These are phyloP conservation scores for Acromyrmex charruanus DNA, from an alignment of 1,140 invertebrate species.

Conservation along the genomic window DNA sequence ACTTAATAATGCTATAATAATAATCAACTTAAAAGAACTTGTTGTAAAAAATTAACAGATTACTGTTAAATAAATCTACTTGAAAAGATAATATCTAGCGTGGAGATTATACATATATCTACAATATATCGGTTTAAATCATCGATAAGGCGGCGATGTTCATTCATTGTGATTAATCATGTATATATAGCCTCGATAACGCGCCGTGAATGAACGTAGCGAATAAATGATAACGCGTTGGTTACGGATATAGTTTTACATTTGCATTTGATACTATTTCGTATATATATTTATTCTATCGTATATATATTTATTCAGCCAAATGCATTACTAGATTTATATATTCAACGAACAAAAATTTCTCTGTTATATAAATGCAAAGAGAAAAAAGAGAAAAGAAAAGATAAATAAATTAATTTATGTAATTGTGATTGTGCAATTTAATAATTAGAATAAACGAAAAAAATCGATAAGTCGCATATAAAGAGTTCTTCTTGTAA, in stretches of 20 bases:
- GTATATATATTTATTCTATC: background rate
- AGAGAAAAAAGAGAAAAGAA: background rate
- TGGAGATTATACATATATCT: background rate
- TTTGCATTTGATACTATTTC: background rate
- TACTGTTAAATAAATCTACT: background rate
- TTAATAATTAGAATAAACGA: background rate
- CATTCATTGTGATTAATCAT: slow-evolving; percentile 32
- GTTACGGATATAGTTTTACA: background rate
- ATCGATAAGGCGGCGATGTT: slow-evolving; percentile 14
- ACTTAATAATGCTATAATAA: too few relatives aligned
- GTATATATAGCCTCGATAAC: background rate
- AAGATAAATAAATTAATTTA: background rate
- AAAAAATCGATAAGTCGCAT: background rate
- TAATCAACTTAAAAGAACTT: too few relatives aligned
- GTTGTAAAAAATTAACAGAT: background rate
- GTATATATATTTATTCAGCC: background rate
- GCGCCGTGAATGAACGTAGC: slow-evolving; percentile 38
- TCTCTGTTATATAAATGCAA: background rate
- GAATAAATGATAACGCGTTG: slow-evolving; percentile 23
- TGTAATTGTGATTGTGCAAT: background rate
- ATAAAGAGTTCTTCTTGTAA: background rate
- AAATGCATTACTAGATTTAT: background rate
- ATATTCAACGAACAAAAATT: background rate
- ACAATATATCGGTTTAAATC: background rate
- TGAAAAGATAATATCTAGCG: slow-evolving; percentile 1